phyloP scores from a whole-genome alignment of 2,888 invertebrate species.

The Drosophila leonis region DNA sequence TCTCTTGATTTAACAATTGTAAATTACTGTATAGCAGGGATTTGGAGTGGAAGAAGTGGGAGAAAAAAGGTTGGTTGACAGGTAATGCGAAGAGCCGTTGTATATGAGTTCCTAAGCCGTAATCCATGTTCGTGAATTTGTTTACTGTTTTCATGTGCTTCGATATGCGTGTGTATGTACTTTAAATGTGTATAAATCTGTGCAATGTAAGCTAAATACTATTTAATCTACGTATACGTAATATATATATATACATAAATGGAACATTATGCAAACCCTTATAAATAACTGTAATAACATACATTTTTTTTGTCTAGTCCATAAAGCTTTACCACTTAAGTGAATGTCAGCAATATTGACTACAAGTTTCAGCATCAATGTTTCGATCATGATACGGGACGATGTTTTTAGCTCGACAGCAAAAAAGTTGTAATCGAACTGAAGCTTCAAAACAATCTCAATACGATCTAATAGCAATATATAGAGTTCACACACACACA shows the following conservation, averaged over 20 bases:
- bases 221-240: slow-evolving; percentile 42
- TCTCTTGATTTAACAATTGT: slow-evolving; percentile 20
- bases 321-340: slow-evolving; percentile 53
- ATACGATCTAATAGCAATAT: slow-evolving; percentile 6
- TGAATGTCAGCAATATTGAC: slow-evolving; percentile 40
- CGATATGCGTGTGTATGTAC: slow-evolving; percentile 75
- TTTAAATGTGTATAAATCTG: slow-evolving; percentile 77
- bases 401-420: not conserved
- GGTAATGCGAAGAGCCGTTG: slow-evolving; percentile 64
- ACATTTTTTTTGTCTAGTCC: slow-evolving; percentile 63
- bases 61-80: not conserved
- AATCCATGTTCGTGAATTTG: slow-evolving; percentile 81
- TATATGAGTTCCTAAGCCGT: slow-evolving; percentile 79
- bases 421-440: not conserved
- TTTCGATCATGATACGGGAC: not conserved
- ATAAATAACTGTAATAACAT: slow-evolving; percentile 56
- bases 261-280: slow-evolving; percentile 46
- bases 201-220: slow-evolving; percentile 71
- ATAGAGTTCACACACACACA: slow-evolving; percentile 3
- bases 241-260: slow-evolving; percentile 27
- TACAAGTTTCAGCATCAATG: slow-evolving; percentile 24
- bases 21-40: slow-evolving; percentile 34
- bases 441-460: slow-evolving; percentile 1
- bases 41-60: not conserved
- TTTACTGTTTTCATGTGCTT: slow-evolving; percentile 80